Evolutionary conservation across 2,888 invertebrate genomes (phyloP), one percentile per base, ranked within the genome.

Genomic region (Drosophila sordidapex): DNA sequence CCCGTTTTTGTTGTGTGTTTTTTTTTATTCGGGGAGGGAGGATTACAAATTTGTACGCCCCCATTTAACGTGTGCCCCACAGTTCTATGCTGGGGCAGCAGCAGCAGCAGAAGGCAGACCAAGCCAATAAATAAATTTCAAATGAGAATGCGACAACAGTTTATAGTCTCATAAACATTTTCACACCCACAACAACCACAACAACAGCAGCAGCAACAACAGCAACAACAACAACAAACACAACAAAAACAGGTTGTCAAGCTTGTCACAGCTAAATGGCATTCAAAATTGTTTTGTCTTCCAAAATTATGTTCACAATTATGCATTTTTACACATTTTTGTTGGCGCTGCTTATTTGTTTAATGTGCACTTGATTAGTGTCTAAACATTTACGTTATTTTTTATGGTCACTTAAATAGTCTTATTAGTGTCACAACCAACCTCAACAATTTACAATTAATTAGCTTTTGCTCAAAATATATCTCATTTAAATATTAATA

Each of bases 81-180:
- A 15, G 10, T 65, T 64, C 62, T 59, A 64, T 74, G 65, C 52
- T 56, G 18, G 27, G 35, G 66, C 57, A 57, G 53, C 69, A 36
- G 36, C 43, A 21, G 46, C 46, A 21, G 46, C 21, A 46, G n/a
- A n/a, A n/a, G 46, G 46, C 46, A 46, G 15, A 8, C 15, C 46
- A 46, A 46, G 46, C 73, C 68, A 83, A 87, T 87, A 83, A 85
- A 83, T 88, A 85, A 80, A 82, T 74, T 87, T 38, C 77, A 79
- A 15, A 79, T 56, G 79, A 4, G 64, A 79, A 87, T 75, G 88
- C 68, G 70, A 70, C 74, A 70, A 77, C 40, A 49, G 27, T 56
- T 73, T 67, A 70, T 61, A 62, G 74, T 75, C 70, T 51, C 81
- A 79, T 85, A 87, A 87, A 87, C 84, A 79, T 70, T 70, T 76